Base-by-base conservation (phyloP, 1,140 invertebrate genomes). In the Caenorhabditis tropicalis region DNA sequence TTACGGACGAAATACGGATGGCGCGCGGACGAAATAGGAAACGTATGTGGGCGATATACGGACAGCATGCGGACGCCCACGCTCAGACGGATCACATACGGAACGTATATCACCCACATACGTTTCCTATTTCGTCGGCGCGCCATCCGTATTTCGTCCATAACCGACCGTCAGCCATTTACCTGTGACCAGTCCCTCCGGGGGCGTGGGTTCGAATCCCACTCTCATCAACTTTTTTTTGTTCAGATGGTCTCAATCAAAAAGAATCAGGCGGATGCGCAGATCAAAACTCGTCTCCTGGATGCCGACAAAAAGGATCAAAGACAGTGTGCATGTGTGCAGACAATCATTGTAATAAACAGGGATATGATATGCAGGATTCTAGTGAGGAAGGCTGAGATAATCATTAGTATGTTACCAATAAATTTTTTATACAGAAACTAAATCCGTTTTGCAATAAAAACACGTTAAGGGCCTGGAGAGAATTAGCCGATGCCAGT, bases 161-260 rank as follows among this genome's bases (percentile, higher is more conserved):
- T n/a, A n/a, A n/a, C n/a, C n/a, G n/a, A n/a, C n/a, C n/a, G n/a
- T n/a, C n/a, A n/a, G n/a, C n/a, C n/a, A n/a, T n/a, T n/a, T n/a
- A n/a, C n/a, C n/a, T n/a, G n/a, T n/a, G n/a, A n/a, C n/a, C 91
- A 91, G 91, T 92, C 91, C 90, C 88, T 89, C 89, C 90, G 90
- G 89, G 90, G 91, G 91, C 91, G 91, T 92, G 91, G 91, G 91
- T 92, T 91, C 91, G 91, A 92, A 92, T 92, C 91, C 91, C 90
- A 86, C 85, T 85, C 65, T 85, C 84, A 49, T 85, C 84, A 85
- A 53, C 60, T 43, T n/a, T 27, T 74, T 74, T 74, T 33, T 74
- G n/a, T 74, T 21, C 36, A 74, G 65, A 74, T 27, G 65, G 65
- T 4, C 65, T 43, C 36, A 39, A 74, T 9, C 33, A 43, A 31